A percentile compares a stretch with the other conserved stretches of the same genome.
phyloP scores from a whole-genome alignment of 2,888 invertebrate species.

The Atrina japonica region DNA sequence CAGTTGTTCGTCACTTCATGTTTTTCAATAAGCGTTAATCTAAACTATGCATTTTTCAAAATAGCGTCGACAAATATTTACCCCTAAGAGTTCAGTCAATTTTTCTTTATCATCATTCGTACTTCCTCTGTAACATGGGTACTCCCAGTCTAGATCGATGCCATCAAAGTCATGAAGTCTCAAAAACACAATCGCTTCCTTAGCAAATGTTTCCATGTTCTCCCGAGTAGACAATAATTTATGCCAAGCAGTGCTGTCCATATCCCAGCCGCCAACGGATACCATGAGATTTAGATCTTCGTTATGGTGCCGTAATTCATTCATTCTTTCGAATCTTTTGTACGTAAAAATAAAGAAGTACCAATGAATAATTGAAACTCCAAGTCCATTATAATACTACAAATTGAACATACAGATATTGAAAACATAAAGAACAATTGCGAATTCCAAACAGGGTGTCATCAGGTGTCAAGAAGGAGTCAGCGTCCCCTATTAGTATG shows the following conservation, averaged over 20 bases:
- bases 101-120: slow-evolving; percentile 6
- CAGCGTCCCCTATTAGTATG: too few species aligned
- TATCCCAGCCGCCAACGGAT: slow-evolving; percentile 75
- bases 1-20: too few species aligned
- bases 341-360: not conserved
- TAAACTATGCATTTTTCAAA: too few species aligned
- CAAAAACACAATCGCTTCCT: slow-evolving; percentile 55
- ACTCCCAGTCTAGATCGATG: slow-evolving; percentile 83
- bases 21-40: too few species aligned
- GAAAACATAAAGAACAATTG: too few species aligned
- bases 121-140: slow-evolving; percentile 24
- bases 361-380: too few species aligned
- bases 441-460: too few species aligned
- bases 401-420: not conserved
- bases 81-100: slow-evolving; percentile 22
- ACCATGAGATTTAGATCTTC: slow-evolving; percentile 65
- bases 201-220: slow-evolving; percentile 52
- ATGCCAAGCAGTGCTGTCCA: slow-evolving; percentile 74
- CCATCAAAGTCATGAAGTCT: slow-evolving; percentile 87
- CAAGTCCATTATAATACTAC: too few species aligned
- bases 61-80: not conserved
- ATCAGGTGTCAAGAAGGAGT: too few species aligned
- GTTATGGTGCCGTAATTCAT: slow-evolving; percentile 58
- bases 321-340: slow-evolving; percentile 44
- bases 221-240: slow-evolving; percentile 51